Conservation (phyloP, 1,140 invertebrate species). For the Anastrepha ludens region DNA sequence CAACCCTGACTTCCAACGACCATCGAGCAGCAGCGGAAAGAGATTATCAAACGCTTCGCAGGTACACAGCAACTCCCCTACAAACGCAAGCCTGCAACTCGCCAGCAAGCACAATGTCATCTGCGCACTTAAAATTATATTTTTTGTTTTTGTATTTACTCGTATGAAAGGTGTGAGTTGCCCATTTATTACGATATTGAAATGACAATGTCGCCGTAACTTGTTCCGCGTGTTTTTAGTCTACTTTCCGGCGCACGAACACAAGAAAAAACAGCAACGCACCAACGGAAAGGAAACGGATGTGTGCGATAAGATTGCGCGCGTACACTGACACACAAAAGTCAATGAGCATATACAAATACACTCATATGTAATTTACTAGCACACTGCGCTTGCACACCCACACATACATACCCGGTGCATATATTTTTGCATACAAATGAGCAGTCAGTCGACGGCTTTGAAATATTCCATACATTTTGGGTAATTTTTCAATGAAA, state of each 20-base stretch:
- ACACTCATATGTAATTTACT: too few relatives aligned
- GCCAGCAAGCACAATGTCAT: slow-evolving; percentile 37
- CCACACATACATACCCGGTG: background rate
- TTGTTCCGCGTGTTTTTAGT: slow-evolving; percentile 41
- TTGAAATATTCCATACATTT: slow-evolving; percentile 20
- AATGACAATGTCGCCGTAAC: slow-evolving; percentile 47
- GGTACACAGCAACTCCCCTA: background rate
- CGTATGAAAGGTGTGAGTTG: background rate
- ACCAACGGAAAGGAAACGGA: slow-evolving; percentile 19
- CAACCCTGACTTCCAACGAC: background rate
- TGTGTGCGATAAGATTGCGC: slow-evolving; percentile 33
- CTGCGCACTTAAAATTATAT: background rate
- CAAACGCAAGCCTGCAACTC: background rate
- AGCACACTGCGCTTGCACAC: background rate
- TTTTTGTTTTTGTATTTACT: background rate
- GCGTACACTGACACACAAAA: background rate
- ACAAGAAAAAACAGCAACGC: background rate
- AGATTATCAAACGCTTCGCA: slow-evolving; percentile 29
- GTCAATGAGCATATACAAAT: too few relatives aligned
- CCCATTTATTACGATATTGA: slow-evolving; percentile 49
- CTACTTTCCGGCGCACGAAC: slow-evolving; percentile 39
- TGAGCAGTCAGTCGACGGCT: slow-evolving; percentile 32
- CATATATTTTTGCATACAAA: slow-evolving; percentile 9
- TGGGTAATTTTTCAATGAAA: slow-evolving; percentile 47
- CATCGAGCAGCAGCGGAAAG: background rate